Evolutionary conservation across 1,140 invertebrate genomes (phyloP), one percentile per base, ranked within the genome.

Genomic region (Bicyclus anynana): DNA sequence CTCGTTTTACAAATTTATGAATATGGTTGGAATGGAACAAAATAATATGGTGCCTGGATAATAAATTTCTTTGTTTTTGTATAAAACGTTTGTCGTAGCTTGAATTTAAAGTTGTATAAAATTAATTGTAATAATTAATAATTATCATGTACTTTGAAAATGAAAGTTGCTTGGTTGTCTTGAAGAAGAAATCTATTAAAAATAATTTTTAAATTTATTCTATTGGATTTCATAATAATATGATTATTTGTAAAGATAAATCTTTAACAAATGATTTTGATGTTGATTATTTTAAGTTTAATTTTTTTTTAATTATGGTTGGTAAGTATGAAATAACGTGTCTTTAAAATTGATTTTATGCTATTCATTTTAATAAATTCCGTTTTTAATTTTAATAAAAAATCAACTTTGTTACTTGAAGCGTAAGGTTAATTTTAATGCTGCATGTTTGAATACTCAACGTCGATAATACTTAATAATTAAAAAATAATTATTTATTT

Each of bases 11-110:
- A 29, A 23, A 48, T 48, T 51, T 37, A 12, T 12, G 47, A 27
- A 48, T 33, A 42, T 46, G 44, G 47, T 59, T 52, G 58, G 23
- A 50, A 59, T 33, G 62, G 53, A 59, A 65, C 54, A 62, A 63
- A n/a, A 16, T 16, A 40, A 46, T 49, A 57, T 29, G 61, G 61
- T 59, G 61, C 61, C 55, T 63, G 51, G 33, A 26, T 47, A 54
- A 44, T 51, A 40, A 33, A 40, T 40, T 40, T 5, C 5, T 40
- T 40, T 40, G 5, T 4, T 40, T 6, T 16, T 40, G 37, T 40
- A 40, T 14, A 40, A 16, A 40, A n/a, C n/a, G 16, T 40, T 40
- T 16, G 37, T 16, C 13, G 5, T 40, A 7, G 13, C 13, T 40
- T 14, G n/a, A 26, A 26, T 12, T 44, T 44, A 44, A 20, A 10